A percentile compares a stretch with the other conserved stretches of the same genome.
Conservation (phyloP, 1,140 invertebrate genomes). For the Orius insidiosus region DNA sequence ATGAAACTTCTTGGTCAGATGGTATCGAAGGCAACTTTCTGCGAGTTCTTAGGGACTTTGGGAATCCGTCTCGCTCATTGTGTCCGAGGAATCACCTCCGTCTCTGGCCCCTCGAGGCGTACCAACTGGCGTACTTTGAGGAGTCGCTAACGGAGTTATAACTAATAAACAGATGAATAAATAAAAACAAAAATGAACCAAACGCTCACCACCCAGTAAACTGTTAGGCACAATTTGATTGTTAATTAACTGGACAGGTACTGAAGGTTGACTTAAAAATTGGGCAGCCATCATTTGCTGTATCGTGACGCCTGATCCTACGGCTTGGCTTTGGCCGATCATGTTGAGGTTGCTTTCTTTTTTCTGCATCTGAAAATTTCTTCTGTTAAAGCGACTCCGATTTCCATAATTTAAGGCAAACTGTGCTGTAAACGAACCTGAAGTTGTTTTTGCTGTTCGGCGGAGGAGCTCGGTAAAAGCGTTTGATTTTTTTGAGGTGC, state of each 20-base stretch:
- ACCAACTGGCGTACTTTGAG: conserved; percentile 27
- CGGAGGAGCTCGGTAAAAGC: conserved; percentile 22
- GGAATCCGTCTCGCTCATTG: conserved; percentile 34
- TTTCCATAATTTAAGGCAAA: too few relatives aligned
- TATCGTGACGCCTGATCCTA: conserved; percentile 12
- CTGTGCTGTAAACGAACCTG: too few relatives aligned
- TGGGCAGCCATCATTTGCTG: conserved; percentile 17
- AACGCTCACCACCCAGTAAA: neutral
- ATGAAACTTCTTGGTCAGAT: conserved; percentile 33
- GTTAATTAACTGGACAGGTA: conserved; percentile 13
- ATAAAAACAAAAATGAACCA: neutral
- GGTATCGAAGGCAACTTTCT: conserved; percentile 39
- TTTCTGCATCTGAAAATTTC: conserved; percentile 16
- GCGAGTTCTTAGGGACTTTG: conserved; percentile 33
- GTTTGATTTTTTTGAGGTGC: conserved; percentile 29
- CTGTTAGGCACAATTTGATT: conserved; percentile 9
- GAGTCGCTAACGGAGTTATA: conserved; percentile 25
- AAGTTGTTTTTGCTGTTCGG: conserved; percentile 12
- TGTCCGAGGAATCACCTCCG: conserved; percentile 32
- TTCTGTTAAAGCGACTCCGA: too few relatives aligned
- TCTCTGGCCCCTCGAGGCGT: conserved; percentile 26
- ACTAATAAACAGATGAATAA: neutral
- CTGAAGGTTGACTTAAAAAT: conserved; percentile 13
- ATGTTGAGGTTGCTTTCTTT: conserved; percentile 17
- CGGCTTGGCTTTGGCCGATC: conserved; percentile 6